A percentile compares a stretch with the other conserved stretches of the same genome.
phyloP scores from a whole-genome alignment of 2,797 vertebrate species.

The Xenopus petersii region DNA sequence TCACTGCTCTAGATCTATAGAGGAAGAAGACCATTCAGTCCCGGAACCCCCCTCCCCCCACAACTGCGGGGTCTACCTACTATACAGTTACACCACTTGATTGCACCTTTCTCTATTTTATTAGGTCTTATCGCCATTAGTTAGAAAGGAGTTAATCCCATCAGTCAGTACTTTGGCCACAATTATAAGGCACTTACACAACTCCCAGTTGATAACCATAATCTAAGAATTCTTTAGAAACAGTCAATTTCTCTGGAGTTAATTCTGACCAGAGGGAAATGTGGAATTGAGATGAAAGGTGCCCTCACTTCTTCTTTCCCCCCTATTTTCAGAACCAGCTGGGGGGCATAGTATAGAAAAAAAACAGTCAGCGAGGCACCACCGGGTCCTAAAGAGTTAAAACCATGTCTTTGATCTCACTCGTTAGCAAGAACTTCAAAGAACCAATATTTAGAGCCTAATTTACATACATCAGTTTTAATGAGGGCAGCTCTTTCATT shows the following conservation, averaged over 20 bases:
- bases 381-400: constrained; percentile 28
- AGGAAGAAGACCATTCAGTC: too few species aligned
- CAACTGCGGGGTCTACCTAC: too few species aligned
- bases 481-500: constrained; percentile 32
- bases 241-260: constrained; percentile 27
- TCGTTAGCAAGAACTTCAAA: constrained; percentile 46
- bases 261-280: constrained; percentile 33
- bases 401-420: constrained; percentile 35
- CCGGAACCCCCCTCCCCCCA: too few species aligned
- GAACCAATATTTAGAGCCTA: constrained; percentile 33
- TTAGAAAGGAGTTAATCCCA: too few species aligned
- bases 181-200: constrained; percentile 28
- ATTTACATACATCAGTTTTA: constrained; percentile 47
- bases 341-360: constrained; percentile 4
- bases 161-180: constrained; percentile 6
- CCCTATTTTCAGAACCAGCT: constrained; percentile 13
- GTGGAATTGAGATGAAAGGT: constrained; percentile 40
- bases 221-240: constrained; percentile 37
- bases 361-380: constrained; percentile 7
- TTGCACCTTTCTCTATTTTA: too few species aligned
- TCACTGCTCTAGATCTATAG: too few species aligned
- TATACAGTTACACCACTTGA: too few species aligned
- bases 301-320: background rate
- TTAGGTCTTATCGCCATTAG: too few species aligned
- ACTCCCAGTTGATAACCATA: constrained; percentile 43